Evolutionary conservation across 2,113 vertebrate genomes (phyloP).

Genomic region (Neopipo cinnamomea): DNA sequence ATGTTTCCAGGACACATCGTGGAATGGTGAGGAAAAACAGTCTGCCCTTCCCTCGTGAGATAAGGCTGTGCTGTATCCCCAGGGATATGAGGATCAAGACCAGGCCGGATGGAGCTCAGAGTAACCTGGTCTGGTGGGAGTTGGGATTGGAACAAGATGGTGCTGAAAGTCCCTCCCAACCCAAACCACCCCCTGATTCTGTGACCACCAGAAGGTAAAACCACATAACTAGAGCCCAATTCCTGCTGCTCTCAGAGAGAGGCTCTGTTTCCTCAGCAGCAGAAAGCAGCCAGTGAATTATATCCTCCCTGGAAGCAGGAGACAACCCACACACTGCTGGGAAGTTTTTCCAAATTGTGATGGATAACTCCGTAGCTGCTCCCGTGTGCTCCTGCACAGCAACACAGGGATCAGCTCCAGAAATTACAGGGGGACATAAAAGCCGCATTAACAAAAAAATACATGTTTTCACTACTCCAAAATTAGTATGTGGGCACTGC

Average conservation of each 20-base stretch:
- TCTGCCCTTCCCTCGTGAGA: background rate
- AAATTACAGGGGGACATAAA: background rate
- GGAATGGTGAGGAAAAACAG: background rate
- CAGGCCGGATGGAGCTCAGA: background rate
- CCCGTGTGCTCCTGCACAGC: background rate
- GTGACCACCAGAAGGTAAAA: background rate
- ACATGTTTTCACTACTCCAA: background rate
- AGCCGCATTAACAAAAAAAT: background rate
- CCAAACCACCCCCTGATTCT: background rate
- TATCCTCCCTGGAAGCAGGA: background rate
- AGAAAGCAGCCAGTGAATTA: background rate
- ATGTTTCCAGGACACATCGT: background rate
- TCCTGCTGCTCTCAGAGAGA: background rate
- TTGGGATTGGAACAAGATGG: background rate
- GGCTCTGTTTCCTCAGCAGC: background rate
- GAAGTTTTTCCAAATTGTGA: background rate
- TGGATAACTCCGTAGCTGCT: background rate
- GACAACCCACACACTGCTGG: background rate
- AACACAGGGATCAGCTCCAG: background rate
- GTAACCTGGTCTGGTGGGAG: background rate
- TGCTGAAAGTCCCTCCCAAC: background rate
- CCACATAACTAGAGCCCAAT: background rate
- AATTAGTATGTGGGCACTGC: background rate
- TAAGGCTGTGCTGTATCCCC: background rate
- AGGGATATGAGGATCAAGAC: background rate